phyloP scores from a whole-genome alignment of 1,140 invertebrate species.

The Coelopa frigida region DNA sequence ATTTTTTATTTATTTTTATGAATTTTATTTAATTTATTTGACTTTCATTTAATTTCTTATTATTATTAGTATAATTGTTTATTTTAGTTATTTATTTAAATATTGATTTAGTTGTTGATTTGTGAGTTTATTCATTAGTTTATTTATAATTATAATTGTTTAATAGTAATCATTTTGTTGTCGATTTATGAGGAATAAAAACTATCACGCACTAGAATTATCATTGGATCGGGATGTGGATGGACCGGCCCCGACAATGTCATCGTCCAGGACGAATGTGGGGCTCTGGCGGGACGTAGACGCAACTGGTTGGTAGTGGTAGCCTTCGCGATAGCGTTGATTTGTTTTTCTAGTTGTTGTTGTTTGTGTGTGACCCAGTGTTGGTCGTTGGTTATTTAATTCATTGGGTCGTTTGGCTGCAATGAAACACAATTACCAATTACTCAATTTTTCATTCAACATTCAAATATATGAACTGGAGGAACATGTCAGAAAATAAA shows the following conservation, averaged over 20 bases:
- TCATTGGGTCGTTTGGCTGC: conserved; percentile 45
- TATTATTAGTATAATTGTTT: conserved; percentile 26
- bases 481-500: too few species aligned
- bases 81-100: conserved; percentile 18
- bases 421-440: conserved; percentile 2
- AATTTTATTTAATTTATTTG: too few species aligned
- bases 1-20: conserved; percentile 8
- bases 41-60: conserved; percentile 3
- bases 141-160: conserved; percentile 3
- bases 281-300: conserved; percentile 45
- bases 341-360: conserved; percentile 38
- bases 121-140: conserved; percentile 16
- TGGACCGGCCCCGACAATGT: conserved; percentile 38
- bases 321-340: conserved; percentile 44
- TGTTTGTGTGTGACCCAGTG: conserved; percentile 44
- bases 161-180: conserved; percentile 10
- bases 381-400: conserved; percentile 42
- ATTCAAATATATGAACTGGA: too few species aligned
- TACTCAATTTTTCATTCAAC: not conserved
- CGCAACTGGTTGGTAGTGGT: conserved; percentile 44
- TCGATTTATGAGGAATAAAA: conserved; percentile 38
- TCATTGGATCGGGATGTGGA: conserved; percentile 46
- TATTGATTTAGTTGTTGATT: conserved; percentile 13
- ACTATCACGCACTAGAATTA: conserved; percentile 46
- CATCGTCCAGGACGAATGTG: conserved; percentile 44